Evolutionary conservation across 1,140 invertebrate species (phyloP), one percentile per base, ranked within the genome.

Genomic region (Microplitis demolitor): DNA sequence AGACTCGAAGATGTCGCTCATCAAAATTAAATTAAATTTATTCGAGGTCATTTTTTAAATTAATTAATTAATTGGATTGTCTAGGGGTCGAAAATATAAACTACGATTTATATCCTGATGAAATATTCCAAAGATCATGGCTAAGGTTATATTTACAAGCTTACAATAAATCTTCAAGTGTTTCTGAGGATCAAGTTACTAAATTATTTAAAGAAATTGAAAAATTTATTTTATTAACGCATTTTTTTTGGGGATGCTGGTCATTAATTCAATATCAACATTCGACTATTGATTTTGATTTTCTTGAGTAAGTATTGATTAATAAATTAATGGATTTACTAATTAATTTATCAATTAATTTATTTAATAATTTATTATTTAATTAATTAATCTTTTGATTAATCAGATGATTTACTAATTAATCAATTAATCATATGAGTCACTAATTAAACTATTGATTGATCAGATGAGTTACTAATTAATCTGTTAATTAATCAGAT

Each of bases 221-320:
- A 80, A 91, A 94, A 84, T 94, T 96, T 85, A 89, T 92, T 14
- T 84, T 97, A 67, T 90, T 93, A 0, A 89, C 95, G 3, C 95
- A 98, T 87, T 92, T 98, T 72, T 92, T 97, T 76, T 99, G 98
- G 98, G 94, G 92, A 5, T 86, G 96, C 58, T 99, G 98, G 98
- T 92, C 93, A 4, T 87, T 99, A 1, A 92, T 98, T 60, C 97
- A 99, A 87, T 93, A 94, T 8, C 91, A 96, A 83, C 90, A 95
- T 88, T 99, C 97, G 0, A 90, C 88, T 61, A 97, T 99, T 80
- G 93, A 98, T 81, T 99, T 98, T 86, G 96, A 99, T 88, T 99
- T 96, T 89, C 88, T 96, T 69, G 89, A 90, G 95, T 98, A 90
- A 89, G 90, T 90, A 74, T 24, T 24, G 2, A 24, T 24, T 24